Percentiles rank a stretch among this genome's conserved stretches.
These are phyloP conservation scores for Perca flavescens DNA, from an alignment of 2,113 vertebrate species.

Conservation along the genomic window DNA sequence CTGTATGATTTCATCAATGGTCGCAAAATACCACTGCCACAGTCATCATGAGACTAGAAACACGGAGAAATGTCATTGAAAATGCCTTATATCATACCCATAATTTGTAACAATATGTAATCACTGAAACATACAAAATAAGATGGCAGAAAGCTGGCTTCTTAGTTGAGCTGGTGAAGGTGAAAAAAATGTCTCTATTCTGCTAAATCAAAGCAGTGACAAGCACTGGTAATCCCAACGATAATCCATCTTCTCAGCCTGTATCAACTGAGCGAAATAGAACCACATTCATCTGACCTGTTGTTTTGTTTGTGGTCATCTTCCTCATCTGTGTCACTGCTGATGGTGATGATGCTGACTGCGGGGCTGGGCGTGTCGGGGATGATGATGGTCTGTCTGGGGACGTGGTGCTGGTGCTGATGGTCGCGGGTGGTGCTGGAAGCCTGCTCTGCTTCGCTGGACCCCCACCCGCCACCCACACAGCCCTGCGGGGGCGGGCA, in stretches of 20 bases:
- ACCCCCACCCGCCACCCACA: constrained; percentile 88
- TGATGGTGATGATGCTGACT: constrained; percentile 99
- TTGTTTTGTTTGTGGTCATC: constrained; percentile 94
- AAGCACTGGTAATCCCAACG: background rate
- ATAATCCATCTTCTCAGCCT: background rate
- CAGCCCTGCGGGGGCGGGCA: constrained; percentile 87
- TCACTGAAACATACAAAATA: background rate
- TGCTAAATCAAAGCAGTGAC: constrained; percentile 14
- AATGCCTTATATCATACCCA: background rate
- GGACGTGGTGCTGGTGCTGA: constrained; percentile 89
- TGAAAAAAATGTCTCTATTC: constrained; percentile 1
- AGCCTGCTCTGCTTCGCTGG: constrained; percentile 87
- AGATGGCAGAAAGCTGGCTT: background rate
- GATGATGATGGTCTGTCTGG: constrained; percentile 96
- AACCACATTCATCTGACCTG: constrained; percentile 82
- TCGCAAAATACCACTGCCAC: background rate
- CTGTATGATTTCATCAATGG: background rate
- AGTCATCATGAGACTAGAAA: background rate
- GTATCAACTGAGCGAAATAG: background rate
- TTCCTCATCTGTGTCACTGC: constrained; percentile 98
- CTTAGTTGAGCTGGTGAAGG: background rate
- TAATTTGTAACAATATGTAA: background rate
- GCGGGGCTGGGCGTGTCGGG: constrained; percentile 97
- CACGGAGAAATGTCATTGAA: background rate
- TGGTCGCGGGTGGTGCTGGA: constrained; percentile 88